Evolutionary conservation across 2,888 invertebrate species (phyloP), one percentile per base, ranked within the genome.

Genomic region (Acleris emargana): DNA sequence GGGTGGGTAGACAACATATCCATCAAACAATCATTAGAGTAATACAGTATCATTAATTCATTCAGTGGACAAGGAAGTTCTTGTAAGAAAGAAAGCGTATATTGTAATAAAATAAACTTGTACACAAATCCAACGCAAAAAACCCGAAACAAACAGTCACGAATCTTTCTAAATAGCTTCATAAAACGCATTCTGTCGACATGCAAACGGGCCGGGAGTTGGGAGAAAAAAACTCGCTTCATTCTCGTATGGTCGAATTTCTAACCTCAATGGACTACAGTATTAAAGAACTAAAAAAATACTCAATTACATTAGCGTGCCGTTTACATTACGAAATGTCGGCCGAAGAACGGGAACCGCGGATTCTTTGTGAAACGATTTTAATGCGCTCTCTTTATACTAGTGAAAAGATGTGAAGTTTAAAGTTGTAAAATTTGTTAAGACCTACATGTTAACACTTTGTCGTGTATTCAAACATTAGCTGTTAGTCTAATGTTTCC

Each of bases 281-380:
- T 83, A 79, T 77, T 78, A 83, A 82, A 81, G 77, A 28, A 22
- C n/a, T 57, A 57, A 51, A 55, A 81, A 79, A 80, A 76, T 75
- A 80, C 76, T 82, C 88, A 88, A 89, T 89, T 88, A 89, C 89
- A 89, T 88, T 89, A 89, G 83, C 84, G 78, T 76, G 73, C 75
- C 75, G 79, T 76, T 78, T 72, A 79, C 77, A 84, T 85, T 85
- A 83, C 81, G 76, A 78, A 83, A 83, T 77, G 77, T 38, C 75
- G 79, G 72, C 6, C 13, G 13, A 76, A 70, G 68, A 69, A 67
- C 71, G 69, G 73, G 73, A 70, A 68, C 70, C 66, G 66, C 22
- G 70, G 71, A 70, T 67, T 64, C 70, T 67, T 68, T 67, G 67
- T 61, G 62, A 7, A 50, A 7, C 49, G 20, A 43, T 7, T 57